A percentile compares a stretch with the other conserved stretches of the same genome.
phyloP scores from a whole-genome alignment of 2,888 invertebrate species.

The Athalia rosae region DNA sequence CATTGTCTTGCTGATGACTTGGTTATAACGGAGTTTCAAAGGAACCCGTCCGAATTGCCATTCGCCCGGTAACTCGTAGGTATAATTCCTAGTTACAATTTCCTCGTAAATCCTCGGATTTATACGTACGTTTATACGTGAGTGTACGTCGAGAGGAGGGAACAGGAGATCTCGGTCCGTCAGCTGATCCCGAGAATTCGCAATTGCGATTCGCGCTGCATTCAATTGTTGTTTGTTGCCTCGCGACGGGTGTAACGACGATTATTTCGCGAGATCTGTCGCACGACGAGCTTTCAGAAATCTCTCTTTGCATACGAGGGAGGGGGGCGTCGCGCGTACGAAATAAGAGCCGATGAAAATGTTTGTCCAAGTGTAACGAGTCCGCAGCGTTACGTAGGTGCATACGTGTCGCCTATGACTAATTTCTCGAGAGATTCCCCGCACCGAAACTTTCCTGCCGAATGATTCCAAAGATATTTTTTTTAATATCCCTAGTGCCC shows the following conservation, averaged over 20 bases:
- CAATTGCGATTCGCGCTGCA: no score
- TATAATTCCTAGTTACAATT: conserved; percentile 32
- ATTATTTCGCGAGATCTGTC: neutral
- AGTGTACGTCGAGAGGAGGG: no score
- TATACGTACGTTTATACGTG: no score
- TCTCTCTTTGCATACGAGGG: neutral
- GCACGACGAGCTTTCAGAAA: neutral
- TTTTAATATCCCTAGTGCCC: conserved; percentile 45
- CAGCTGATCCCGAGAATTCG: no score
- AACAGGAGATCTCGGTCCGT: no score
- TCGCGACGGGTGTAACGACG: neutral
- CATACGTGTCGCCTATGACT: conserved; percentile 11
- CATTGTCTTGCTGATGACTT: conserved; percentile 56
- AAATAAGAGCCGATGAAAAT: neutral
- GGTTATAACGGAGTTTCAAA: conserved; percentile 37
- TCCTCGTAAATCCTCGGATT: conserved; percentile 32
- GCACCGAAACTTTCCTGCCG: conserved; percentile 28
- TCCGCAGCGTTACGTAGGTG: neutral
- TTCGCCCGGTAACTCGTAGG: conserved; percentile 13
- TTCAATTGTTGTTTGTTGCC: neutral
- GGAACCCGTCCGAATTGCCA: conserved; percentile 20
- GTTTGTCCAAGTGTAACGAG: conserved; percentile 2
- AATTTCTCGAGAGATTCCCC: conserved; percentile 25
- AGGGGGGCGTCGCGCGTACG: neutral
- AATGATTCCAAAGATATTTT: conserved; percentile 33